Evolutionary conservation across 2,888 invertebrate genomes (phyloP), one percentile per base, ranked within the genome.

Genomic region (Patella depressa): DNA sequence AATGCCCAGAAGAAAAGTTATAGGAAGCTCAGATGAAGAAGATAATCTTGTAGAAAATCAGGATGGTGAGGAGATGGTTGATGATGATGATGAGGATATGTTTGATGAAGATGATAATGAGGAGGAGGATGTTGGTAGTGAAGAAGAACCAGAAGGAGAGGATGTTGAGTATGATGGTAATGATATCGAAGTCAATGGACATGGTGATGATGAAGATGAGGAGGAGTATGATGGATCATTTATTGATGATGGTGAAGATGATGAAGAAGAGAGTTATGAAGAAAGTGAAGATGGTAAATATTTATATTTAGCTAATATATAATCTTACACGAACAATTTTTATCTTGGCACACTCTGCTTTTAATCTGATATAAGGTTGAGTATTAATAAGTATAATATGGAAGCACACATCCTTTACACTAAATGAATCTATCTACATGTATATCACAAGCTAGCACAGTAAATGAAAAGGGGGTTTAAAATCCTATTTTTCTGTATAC

Each of bases 1-100:
- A 11, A 72, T 82, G 29, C 81, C 78, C 70, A 77, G 78, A 19
- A 82, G 78, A 74, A 75, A 80, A 34, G 82, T 84, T 15, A 83
- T 85, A 55, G 84, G 82, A 59, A 85, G 84, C 79, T 85, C 85
- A 1, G 85, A 86, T 57, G 86, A 86, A 57, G 83, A 80, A 24
- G 45, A 65, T 74, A 57, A 53, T 9, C 73, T 73, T 24, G 77
- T 76, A 34, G 73, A 78, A n/a, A 4, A 54, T 29, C 73, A 77
- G 45, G 70, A 76, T 69, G 74, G 24, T 19, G 74, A 71, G 17
- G 72, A 74, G 17, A 74, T 78, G n/a, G 54, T 71, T 29, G 75
- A 72, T 45, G 74, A 73, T 15, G 74, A 75, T 54, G 14, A 53
- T 34, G 34, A 24, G 45, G 78, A 75, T 11, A 59, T 53, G 53